Evolutionary conservation across 2,113 vertebrate genomes (phyloP).

Genomic region (Todiramphus saurophagus): DNA sequence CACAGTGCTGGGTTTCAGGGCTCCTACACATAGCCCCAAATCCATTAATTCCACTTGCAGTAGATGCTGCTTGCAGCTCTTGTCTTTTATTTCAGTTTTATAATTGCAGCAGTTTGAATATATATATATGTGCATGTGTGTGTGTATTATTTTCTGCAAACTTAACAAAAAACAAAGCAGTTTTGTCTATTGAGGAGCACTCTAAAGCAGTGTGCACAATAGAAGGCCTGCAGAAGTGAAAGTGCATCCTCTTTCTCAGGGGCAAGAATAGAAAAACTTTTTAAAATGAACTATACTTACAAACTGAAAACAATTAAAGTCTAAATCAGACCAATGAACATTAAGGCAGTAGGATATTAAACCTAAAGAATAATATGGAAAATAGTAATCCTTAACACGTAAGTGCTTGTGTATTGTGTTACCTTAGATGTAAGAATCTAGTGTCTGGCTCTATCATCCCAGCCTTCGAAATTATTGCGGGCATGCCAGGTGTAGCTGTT

Average conservation of each 20-base stretch:
- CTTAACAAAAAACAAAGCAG: not conserved
- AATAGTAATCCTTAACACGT: slow-evolving; percentile 1
- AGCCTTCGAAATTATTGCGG: not conserved
- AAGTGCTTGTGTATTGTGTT: not conserved
- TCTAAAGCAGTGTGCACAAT: not conserved
- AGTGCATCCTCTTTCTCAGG: not conserved
- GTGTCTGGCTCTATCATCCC: not conserved
- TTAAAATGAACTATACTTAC: not conserved
- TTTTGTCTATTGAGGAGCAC: not conserved
- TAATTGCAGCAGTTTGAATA: not conserved
- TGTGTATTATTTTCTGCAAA: not conserved
- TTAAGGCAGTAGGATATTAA: not conserved
- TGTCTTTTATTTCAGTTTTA: not conserved
- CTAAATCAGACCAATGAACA: not conserved
- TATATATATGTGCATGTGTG: not conserved
- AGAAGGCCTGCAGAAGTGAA: not conserved
- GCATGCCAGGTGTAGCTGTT: not conserved
- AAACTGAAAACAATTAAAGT: no score
- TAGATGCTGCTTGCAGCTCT: not conserved
- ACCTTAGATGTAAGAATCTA: not conserved
- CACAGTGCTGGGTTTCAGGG: not conserved
- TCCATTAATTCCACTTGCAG: not conserved
- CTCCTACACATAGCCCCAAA: not conserved
- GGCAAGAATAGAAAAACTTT: slow-evolving; percentile 18
- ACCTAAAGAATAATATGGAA: not conserved